Base-by-base conservation (phyloP, 2,888 invertebrate genomes). In the Andrena dorsata region DNA sequence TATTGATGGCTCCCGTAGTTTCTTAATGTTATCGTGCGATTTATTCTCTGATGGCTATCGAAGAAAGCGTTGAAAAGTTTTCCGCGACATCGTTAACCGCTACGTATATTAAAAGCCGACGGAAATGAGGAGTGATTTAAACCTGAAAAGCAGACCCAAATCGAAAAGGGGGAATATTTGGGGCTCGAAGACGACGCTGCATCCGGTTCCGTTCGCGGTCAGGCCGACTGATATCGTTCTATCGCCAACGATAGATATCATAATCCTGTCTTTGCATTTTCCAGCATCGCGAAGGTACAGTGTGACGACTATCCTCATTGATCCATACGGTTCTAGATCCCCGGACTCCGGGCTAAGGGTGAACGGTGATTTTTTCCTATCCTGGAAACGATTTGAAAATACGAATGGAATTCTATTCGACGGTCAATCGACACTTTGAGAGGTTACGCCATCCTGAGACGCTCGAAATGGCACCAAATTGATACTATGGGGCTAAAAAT, bases 101-200 rank as follows among this genome's bases (percentile, higher is more conserved):
- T 23, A 3, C 10, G 10, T 41, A 10, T 68, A 10, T 68, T 56
- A 8, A 28, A 61, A 30, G 13, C 7, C 0, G 16, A 26, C 16
- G 35, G 28, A 13, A 6, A 56, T 30, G 4, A 41, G 41, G 41
- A 0, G 41, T 2, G 6, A 47, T 65, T 47, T 13, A 90, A 95
- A 95, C 86, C 96, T 96, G 88, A 97, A 96, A 89, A 96, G 94
- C 3, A 95, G 94, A 3, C 96, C 97, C 61, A 97, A 94, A 81
- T 95, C 93, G 66, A 96, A 94, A 26, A 90, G 94, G 28, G 95
- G 95, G 56, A 95, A 95, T 69, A 96, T 94, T 0, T 94, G 92
- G 0, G 96, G 96, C 61, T 96, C 95, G 16, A 96, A 95, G 30
- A 95, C 88, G 80, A 97, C 96, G 82, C 96, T 96, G 0, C 96